phyloP scores from a whole-genome alignment of 2,113 vertebrate genomes.

The Thalassarche chlororhynchos region DNA sequence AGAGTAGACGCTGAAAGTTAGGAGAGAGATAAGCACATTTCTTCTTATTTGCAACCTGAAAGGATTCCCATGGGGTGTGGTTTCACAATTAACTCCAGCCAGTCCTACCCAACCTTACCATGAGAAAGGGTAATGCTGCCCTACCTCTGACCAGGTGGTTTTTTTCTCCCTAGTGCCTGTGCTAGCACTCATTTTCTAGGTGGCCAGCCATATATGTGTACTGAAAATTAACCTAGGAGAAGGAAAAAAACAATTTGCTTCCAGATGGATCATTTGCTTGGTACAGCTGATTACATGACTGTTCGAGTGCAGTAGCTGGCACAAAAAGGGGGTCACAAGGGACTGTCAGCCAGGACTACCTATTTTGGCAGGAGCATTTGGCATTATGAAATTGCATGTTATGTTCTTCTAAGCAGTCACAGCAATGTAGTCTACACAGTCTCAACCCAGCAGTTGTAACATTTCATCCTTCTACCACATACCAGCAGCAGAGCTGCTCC shows the following conservation, averaged over 20 bases:
- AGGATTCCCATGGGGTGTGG: constrained; percentile 9
- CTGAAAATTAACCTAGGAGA: background rate
- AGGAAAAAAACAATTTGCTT: background rate
- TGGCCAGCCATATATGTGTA: background rate
- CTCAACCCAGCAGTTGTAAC: background rate
- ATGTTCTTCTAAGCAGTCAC: background rate
- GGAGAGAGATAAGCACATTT: background rate
- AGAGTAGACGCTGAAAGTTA: background rate
- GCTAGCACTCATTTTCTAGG: background rate
- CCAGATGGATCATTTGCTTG: background rate
- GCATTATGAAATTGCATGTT: background rate
- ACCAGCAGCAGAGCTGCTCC: background rate
- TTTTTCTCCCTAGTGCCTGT: background rate
- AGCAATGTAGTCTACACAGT: background rate
- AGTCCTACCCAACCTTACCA: background rate
- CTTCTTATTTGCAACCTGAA: background rate
- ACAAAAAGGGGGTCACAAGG: background rate
- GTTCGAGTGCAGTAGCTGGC: background rate
- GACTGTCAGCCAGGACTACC: background rate
- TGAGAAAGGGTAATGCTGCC: background rate
- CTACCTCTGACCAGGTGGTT: background rate
- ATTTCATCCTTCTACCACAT: background rate
- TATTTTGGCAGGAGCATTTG: background rate
- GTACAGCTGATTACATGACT: background rate
- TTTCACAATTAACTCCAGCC: background rate